Conservation (phyloP, 35 echinoderm and acorn worm species). For the Holothuria glaberrima region DNA sequence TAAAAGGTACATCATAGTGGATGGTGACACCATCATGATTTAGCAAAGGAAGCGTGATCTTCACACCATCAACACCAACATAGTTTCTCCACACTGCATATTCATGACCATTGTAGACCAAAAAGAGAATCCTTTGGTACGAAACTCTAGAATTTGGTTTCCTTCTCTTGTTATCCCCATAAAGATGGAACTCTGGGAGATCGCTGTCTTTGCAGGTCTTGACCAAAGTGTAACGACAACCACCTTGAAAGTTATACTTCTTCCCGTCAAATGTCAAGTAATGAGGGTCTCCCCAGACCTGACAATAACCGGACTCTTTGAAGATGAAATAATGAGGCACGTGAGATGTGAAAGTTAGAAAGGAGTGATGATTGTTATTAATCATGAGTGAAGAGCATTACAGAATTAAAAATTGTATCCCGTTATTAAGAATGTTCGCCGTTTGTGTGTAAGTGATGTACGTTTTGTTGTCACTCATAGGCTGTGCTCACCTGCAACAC, state of each 20-base stretch:
- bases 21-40: slow-evolving; percentile 44
- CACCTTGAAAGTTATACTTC: slow-evolving; percentile 57
- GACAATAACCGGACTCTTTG: slow-evolving; percentile 18
- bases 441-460: no score
- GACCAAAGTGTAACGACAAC: slow-evolving; percentile 44
- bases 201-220: slow-evolving; percentile 26
- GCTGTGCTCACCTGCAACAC: slow-evolving; percentile 22
- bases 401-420: no score
- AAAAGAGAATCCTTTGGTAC: slow-evolving; percentile 1
- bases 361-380: no score
- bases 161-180: slow-evolving; percentile 47
- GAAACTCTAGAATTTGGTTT: slow-evolving; percentile 28
- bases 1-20: slow-evolving; percentile 50
- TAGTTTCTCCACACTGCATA: not conserved
- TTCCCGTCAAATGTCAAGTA: slow-evolving; percentile 61
- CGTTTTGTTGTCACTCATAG: no score
- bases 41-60: slow-evolving; percentile 13
- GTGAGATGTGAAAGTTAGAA: no score
- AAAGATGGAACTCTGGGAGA: slow-evolving; percentile 52
- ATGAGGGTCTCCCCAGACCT: slow-evolving; percentile 69
- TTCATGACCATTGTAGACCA: slow-evolving; percentile 39
- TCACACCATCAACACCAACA: slow-evolving; percentile 22
- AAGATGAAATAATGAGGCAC: no score
- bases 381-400: no score
- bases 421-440: no score